phyloP scores from a whole-genome alignment of 2,888 invertebrate genomes.

The Enchytraeus crypticus region DNA sequence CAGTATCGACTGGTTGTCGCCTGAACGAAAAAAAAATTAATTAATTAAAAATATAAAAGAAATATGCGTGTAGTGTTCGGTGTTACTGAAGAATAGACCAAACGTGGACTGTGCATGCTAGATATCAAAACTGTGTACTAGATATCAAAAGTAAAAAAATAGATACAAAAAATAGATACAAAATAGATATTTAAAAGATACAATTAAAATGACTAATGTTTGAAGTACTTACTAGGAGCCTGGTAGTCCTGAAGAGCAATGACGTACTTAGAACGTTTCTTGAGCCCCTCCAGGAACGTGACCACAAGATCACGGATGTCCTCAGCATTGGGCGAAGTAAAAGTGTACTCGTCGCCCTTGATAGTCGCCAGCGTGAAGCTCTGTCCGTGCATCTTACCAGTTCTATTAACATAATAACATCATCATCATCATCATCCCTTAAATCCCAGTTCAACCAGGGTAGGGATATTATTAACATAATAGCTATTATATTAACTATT shows the following conservation, averaged over 20 bases:
- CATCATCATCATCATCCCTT: too few relatives aligned
- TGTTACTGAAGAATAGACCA: too few relatives aligned
- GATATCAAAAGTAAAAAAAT: too few relatives aligned
- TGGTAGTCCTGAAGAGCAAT: slow-evolving; percentile 90
- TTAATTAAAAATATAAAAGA: too few relatives aligned
- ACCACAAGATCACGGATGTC: slow-evolving; percentile 94
- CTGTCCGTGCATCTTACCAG: slow-evolving; percentile 76
- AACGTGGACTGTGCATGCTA: too few relatives aligned
- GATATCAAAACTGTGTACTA: too few relatives aligned
- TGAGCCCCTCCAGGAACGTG: slow-evolving; percentile 91
- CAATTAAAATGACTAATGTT: background rate
- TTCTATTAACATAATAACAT: slow-evolving; percentile 50
- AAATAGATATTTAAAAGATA: background rate
- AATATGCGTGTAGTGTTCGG: too few relatives aligned
- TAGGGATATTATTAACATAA: background rate
- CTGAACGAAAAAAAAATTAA: too few relatives aligned
- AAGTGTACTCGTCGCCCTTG: slow-evolving; percentile 95
- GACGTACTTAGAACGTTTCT: slow-evolving; percentile 83
- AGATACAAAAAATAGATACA: background rate
- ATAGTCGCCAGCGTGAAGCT: slow-evolving; percentile 86
- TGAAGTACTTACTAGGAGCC: slow-evolving; percentile 15
- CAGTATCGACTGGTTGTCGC: slow-evolving; percentile 57
- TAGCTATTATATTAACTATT: background rate
- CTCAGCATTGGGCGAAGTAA: slow-evolving; percentile 96
- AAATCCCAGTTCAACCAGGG: too few relatives aligned